A percentile compares a stretch with the other conserved stretches of the same genome.
These are phyloP conservation scores for Cotesia vestalis DNA, from an alignment of 1,140 invertebrate genomes.

Conservation along the genomic window DNA sequence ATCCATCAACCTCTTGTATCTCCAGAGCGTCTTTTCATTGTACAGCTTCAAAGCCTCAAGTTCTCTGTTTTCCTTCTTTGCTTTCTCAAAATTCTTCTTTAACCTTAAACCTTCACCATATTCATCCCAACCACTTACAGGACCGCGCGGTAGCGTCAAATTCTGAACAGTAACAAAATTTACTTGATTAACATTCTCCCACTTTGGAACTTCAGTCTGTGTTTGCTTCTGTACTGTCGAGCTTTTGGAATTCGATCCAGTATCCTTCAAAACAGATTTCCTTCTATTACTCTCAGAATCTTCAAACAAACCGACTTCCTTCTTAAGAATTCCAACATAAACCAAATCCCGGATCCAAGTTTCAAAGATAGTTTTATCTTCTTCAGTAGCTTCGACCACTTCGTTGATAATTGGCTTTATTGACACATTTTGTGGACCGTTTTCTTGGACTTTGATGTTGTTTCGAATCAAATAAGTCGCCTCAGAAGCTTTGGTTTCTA, in stretches of 20 bases:
- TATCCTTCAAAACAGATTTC: neutral
- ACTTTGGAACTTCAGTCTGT: neutral
- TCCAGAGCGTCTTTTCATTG: slow-evolving; percentile 39
- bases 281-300: no score
- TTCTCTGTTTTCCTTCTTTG: slow-evolving; percentile 30
- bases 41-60: slow-evolving; percentile 41
- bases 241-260: neutral
- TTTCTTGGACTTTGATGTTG: no score
- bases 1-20: slow-evolving; percentile 34
- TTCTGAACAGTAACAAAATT: neutral
- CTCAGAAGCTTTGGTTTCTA: no score
- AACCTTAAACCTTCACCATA: no score
- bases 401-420: neutral
- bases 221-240: neutral
- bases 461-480: no score
- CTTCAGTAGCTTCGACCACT: neutral
- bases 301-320: no score
- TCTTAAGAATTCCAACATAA: no score
- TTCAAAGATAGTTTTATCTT: neutral
- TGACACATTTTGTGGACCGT: no score
- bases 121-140: no score
- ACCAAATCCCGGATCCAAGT: no score
- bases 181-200: neutral
- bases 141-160: neutral
- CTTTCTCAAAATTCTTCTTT: neutral